These are phyloP conservation scores for Alligator mississippiensis DNA, from an alignment of 2,113 vertebrate species.

Conservation along the genomic window DNA sequence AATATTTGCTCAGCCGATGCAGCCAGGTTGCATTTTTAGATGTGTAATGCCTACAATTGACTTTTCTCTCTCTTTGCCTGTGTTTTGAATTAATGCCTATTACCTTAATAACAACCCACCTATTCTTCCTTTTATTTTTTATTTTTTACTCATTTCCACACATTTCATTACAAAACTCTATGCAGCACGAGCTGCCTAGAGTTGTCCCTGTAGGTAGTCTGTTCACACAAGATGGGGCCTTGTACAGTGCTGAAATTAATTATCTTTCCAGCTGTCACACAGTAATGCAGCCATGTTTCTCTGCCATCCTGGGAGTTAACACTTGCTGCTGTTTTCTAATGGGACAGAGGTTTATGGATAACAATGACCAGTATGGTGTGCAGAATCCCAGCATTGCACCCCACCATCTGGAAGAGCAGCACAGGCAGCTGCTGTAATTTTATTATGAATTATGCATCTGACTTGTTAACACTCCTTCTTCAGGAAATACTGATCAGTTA, in stretches of 20 bases:
- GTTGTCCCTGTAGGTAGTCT: background rate
- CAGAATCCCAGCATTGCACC: background rate
- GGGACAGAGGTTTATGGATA: background rate
- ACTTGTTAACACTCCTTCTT: constrained; percentile 41
- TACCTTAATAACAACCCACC: background rate
- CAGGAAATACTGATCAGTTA: constrained; percentile 15
- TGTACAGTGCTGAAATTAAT: background rate
- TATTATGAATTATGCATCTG: constrained; percentile 22
- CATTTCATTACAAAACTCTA: background rate
- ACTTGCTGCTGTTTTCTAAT: background rate
- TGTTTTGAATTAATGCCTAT: background rate
- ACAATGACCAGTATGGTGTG: background rate
- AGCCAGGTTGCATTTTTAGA: background rate
- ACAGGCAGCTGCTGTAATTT: constrained; percentile 51
- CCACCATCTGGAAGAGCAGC: constrained; percentile 44
- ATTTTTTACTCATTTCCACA: background rate
- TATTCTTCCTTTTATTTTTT: too few relatives aligned
- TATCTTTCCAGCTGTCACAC: background rate
- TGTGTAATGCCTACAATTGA: background rate
- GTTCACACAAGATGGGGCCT: background rate
- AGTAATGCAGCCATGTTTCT: background rate
- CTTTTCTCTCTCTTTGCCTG: background rate
- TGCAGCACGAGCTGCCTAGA: background rate
- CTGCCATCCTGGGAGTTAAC: background rate
- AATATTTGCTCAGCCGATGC: constrained; percentile 55